Evolutionary conservation across 2,113 vertebrate species (phyloP), one percentile per base, ranked within the genome.

Genomic region (Eidolon helvum): DNA sequence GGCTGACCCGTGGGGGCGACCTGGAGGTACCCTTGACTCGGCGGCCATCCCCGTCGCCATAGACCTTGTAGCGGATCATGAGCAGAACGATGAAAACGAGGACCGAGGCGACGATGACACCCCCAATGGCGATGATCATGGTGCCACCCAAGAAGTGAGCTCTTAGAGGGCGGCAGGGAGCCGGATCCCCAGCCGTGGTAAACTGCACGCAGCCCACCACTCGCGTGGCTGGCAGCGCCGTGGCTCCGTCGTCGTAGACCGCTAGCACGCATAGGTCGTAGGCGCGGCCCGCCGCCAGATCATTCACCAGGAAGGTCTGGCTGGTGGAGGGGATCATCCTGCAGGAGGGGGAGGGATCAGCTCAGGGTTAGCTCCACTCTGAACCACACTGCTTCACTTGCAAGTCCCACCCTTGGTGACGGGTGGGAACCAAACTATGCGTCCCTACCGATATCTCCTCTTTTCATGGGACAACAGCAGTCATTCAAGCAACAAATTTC

Each of bases 51-150:
- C 98, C 98, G 28, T 98, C 98, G 43, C 99, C 98, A 45, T 99
- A 99, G 88, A 99, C 99, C 97, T 99, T 99, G 98, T 99, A 99
- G 57, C 99, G 99, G 94, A 99, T 99, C 99, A 99, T 99, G 90
- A 99, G 99, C 98, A 99, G 99, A 98, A 99, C 99, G 97, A 99
- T 99, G 98, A 99, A 99, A 94, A 99, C 99, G 33, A 99, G 98
- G 92, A 99, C 99, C 0, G 99, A 99, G 26, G 99, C 99, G 71
- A 99, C 99, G 61, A 99, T 99, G 98, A 99, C 99, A 22, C 99
- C 99, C 12, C 99, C 99, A 75, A 99, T 99, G 98, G 99, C 99
- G 97, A 99, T 99, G 98, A 99, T 99, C 99, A 99, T 99, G 93
- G 99, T 99, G 96, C 99, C 99, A 4, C 99, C 99, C 68, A 99